Percentiles rank a stretch among this genome's conserved stretches.
Evolutionary conservation across 2,888 invertebrate genomes (phyloP).

Genomic region (Melitaea athalia): DNA sequence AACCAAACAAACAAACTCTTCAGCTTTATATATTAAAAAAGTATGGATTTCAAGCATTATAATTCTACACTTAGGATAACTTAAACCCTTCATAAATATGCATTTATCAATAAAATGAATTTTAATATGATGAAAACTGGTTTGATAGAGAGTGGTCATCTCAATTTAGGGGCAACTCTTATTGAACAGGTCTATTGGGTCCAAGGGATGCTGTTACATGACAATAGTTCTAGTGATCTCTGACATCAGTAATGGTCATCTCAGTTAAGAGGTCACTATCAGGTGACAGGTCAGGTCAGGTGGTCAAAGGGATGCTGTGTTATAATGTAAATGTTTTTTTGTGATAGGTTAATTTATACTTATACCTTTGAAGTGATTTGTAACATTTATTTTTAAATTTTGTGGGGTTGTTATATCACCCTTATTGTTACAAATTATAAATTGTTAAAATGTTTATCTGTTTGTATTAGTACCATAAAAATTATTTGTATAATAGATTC

Average conservation of each 20-base stretch:
- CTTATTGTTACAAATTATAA: neutral
- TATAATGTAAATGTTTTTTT: conserved; percentile 9
- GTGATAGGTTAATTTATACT: neutral
- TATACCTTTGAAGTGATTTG: neutral
- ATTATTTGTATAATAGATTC: no score
- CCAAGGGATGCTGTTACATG: conserved; percentile 27
- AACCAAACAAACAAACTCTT: no score
- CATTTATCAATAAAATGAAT: neutral
- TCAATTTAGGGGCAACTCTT: conserved; percentile 41
- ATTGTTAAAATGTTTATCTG: neutral
- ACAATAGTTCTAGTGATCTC: conserved; percentile 1
- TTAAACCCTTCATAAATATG: neutral
- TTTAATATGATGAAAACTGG: conserved; percentile 14
- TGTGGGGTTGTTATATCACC: no score
- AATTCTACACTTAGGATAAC: neutral
- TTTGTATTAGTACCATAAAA: neutral
- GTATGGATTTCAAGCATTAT: no score
- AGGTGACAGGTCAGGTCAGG: conserved; percentile 32
- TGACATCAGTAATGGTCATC: conserved; percentile 30
- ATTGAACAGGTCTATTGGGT: conserved; percentile 31
- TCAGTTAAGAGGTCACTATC: conserved; percentile 41
- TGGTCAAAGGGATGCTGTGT: conserved; percentile 32
- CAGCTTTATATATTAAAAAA: no score
- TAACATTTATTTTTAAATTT: no score
- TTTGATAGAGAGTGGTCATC: conserved; percentile 34